These are phyloP conservation scores for Morelia viridis DNA, from an alignment of 2,797 vertebrate species.

Conservation along the genomic window DNA sequence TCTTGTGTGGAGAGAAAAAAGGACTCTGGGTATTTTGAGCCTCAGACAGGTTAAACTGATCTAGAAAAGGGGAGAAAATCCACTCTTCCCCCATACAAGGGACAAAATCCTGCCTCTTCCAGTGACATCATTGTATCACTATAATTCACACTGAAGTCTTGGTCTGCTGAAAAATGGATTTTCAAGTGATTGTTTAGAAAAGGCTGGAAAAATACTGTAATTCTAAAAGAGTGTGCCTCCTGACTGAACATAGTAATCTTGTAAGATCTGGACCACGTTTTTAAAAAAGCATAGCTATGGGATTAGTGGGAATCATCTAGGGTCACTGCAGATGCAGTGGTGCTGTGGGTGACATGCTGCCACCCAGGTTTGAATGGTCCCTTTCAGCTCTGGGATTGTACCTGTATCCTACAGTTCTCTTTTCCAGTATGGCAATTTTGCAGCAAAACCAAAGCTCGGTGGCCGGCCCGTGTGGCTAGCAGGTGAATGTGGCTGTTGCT, in stretches of 20 bases:
- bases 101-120: neutral
- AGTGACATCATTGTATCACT: neutral
- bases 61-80: neutral
- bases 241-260: neutral
- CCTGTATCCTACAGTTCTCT: neutral
- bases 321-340: neutral
- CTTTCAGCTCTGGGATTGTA: neutral
- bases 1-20: neutral
- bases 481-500: neutral
- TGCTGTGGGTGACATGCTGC: too few species aligned
- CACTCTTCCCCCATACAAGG: too few species aligned
- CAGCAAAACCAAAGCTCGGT: neutral
- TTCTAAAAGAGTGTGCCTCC: neutral
- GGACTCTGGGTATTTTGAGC: neutral
- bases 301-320: neutral
- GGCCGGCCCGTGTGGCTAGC: neutral
- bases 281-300: neutral
- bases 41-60: neutral
- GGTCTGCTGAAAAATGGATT: neutral
- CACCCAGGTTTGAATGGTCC: neutral
- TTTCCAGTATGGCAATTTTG: neutral
- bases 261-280: neutral
- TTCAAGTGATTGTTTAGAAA: neutral
- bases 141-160: neutral
- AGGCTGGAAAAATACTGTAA: neutral